Evolutionary conservation across 2,888 invertebrate genomes (phyloP), one percentile per base, ranked within the genome.

Genomic region (Schizaphis graminum): DNA sequence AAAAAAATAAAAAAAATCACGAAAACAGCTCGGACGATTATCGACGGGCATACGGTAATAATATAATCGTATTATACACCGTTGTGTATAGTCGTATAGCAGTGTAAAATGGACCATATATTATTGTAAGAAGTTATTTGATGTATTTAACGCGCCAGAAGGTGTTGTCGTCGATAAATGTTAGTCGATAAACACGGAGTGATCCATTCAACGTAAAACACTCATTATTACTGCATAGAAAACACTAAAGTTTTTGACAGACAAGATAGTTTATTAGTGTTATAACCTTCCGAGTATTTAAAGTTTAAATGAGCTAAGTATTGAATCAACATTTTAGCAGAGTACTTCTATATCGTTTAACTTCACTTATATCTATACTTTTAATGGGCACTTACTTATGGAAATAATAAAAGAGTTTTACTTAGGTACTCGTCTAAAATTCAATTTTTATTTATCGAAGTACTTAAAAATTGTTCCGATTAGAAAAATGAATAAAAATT

Each of bases 1-100:
- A n/a, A 88, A 53, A 85, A 85, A 87, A 5, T 16, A 16, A 35
- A 88, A 53, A 89, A 89, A 90, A 61, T 47, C 47, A 90, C 61
- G 21, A 90, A 61, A 61, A 61, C 77, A 16, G 21, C 77, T 77
- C 77, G 8, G 77, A 77, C 77, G 35, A 77, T 77, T 77, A 77
- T 77, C 77, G 77, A 77, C 77, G 8, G 35, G 77, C 77, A 35
- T 21, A 77, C 35, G 1, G 5, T 16, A 67, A 57, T 57, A 26
- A 8, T 28, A 57, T 57, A 57, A 57, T 57, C 21, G n/a, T 67
- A 67, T 67, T n/a, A 67, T n/a, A n/a, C 67, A 67, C 67, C 16
- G 16, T 5, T 8, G 11, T 67, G 16, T 53, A 53, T 53, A 53
- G 53, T 53, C 53, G 67, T n/a, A 16, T 67, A n/a, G 16, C 16